Evolutionary conservation across 53 echinoderm and acorn worm species (phyloP).

Genomic region (Mesocentrotus franciscanus): DNA sequence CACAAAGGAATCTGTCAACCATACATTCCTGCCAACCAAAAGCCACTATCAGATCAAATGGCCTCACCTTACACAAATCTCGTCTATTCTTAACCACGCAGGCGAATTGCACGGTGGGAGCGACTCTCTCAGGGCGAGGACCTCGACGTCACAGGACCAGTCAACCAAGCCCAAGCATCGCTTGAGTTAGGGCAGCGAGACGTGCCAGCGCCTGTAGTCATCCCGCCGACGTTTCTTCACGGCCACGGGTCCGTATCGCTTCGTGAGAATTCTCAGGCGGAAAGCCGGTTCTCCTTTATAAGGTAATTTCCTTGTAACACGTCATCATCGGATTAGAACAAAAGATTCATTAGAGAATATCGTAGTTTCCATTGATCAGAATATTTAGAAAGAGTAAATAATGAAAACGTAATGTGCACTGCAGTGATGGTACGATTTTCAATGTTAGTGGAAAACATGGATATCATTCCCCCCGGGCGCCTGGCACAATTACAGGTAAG

Average conservation of each 20-base stretch:
- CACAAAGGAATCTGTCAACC: slow-evolving; percentile 21
- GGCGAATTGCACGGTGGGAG: slow-evolving; percentile 41
- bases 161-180: neutral
- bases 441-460: too few relatives aligned
- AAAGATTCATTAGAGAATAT: neutral
- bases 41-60: neutral
- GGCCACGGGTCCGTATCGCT: neutral
- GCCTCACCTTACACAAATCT: neutral
- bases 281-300: neutral
- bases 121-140: slow-evolving; percentile 1
- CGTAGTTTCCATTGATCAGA: neutral
- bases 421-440: neutral
- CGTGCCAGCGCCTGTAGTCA: slow-evolving; percentile 29
- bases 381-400: neutral
- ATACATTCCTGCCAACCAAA: neutral
- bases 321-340: neutral
- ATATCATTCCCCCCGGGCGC: too few relatives aligned
- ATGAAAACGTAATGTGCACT: neutral
- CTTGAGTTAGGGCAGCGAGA: slow-evolving; percentile 15
- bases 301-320: neutral
- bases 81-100: neutral
- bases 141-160: neutral
- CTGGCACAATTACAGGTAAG: too few relatives aligned
- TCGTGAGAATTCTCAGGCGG: neutral
- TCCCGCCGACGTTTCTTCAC: slow-evolving; percentile 35